These are phyloP conservation scores for Plagiodera versicolora DNA, from an alignment of 2,888 invertebrate species.

Conservation along the genomic window DNA sequence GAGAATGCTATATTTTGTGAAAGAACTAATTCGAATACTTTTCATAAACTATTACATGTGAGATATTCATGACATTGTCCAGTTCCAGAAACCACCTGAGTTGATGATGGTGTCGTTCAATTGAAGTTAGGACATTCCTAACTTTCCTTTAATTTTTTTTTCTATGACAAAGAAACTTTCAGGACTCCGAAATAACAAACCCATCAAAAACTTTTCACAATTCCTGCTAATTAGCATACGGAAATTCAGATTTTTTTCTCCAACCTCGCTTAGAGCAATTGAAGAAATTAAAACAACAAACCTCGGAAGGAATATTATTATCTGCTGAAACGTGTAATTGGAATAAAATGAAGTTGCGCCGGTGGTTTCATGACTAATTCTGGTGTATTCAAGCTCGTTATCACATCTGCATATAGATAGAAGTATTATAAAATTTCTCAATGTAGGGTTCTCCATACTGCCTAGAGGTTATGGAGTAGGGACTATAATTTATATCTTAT, in stretches of 20 bases:
- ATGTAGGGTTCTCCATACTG: background rate
- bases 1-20: too few relatives aligned
- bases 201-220: background rate
- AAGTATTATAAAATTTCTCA: constrained; percentile 44
- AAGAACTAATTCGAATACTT: too few relatives aligned
- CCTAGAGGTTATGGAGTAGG: background rate
- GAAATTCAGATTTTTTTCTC: background rate
- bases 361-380: constrained; percentile 35
- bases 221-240: background rate
- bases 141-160: too few relatives aligned
- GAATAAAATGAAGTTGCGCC: constrained; percentile 34
- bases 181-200: background rate
- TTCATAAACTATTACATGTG: too few relatives aligned
- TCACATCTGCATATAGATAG: constrained; percentile 48
- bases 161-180: too few relatives aligned
- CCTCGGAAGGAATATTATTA: constrained; percentile 16
- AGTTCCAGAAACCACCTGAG: too few relatives aligned
- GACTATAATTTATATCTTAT: too few relatives aligned
- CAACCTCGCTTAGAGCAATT: background rate
- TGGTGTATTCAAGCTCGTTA: constrained; percentile 37
- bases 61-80: too few relatives aligned
- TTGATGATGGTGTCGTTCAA: too few relatives aligned
- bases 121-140: too few relatives aligned
- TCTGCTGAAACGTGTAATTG: constrained; percentile 31
- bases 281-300: background rate